Conservation (phyloP, 2,113 vertebrate genomes). For the Numida meleagris region DNA sequence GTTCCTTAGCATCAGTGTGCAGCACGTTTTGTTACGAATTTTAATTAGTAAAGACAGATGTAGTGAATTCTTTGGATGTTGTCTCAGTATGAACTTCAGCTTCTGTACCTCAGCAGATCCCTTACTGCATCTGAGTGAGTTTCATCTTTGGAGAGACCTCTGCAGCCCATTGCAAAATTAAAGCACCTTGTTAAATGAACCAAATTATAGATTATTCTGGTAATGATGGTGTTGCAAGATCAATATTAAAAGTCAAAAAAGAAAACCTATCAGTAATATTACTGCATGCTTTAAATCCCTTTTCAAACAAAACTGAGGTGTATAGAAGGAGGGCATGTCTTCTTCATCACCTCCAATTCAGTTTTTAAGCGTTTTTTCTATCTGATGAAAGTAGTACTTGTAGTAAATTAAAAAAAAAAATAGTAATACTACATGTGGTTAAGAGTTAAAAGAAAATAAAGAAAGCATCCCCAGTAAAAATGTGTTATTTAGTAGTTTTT, state of each 20-base stretch:
- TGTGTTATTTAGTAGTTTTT: rapidly evolving
- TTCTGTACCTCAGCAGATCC: neutral
- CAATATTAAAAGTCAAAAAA: neutral
- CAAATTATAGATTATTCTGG: neutral
- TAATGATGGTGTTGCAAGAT: neutral
- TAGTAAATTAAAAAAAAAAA: neutral
- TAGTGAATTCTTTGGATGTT: neutral
- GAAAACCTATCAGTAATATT: neutral
- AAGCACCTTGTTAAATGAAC: neutral
- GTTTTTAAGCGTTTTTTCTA: neutral
- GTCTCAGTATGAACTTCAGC: neutral
- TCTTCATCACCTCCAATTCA: neutral
- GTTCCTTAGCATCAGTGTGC: neutral
- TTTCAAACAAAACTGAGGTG: neutral
- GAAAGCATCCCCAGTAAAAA: neutral
- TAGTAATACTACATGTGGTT: neutral
- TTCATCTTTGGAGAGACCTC: neutral
- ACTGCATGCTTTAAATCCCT: neutral
- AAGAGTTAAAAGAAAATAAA: neutral
- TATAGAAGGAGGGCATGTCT: neutral
- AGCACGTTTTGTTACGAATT: neutral
- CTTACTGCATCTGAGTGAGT: neutral
- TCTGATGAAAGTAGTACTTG: neutral
- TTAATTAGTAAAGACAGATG: neutral
- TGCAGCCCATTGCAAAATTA: neutral